Percentiles rank a stretch among this genome's conserved stretches.
Evolutionary conservation across 2,113 vertebrate species (phyloP).

Genomic region (Ibidorhyncha struthersii): DNA sequence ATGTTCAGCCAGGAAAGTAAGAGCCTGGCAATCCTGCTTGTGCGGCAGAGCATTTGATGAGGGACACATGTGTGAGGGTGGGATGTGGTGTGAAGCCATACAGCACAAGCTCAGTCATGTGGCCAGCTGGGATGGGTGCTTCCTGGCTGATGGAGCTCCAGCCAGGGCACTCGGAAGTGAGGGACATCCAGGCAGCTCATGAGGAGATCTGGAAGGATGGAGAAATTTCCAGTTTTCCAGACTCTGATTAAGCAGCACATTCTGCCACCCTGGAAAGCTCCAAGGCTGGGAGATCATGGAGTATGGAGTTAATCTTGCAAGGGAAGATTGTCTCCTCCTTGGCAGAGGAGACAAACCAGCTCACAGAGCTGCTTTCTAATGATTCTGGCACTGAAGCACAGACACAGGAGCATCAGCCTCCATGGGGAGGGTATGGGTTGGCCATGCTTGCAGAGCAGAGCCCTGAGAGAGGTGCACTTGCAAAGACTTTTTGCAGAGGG

Average conservation of each 20-base stretch:
- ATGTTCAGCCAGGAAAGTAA: background rate
- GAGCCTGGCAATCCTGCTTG: background rate
- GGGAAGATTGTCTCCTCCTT: too few relatives aligned
- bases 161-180: background rate
- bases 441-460: background rate
- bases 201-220: background rate
- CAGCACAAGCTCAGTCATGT: background rate
- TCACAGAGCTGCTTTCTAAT: background rate
- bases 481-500: background rate
- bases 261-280: background rate
- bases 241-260: background rate
- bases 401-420: background rate
- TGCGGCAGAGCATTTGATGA: background rate
- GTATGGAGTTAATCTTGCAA: background rate
- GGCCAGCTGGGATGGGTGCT: background rate
- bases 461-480: background rate
- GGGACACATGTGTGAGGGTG: background rate
- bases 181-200: background rate
- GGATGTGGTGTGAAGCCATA: background rate
- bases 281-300: background rate
- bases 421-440: fast-evolving
- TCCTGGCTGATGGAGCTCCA: background rate
- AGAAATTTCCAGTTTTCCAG: background rate
- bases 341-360: background rate
- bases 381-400: background rate